These are phyloP conservation scores for Pyrochroa serraticornis DNA, from an alignment of 2,888 invertebrate genomes.

Conservation along the genomic window DNA sequence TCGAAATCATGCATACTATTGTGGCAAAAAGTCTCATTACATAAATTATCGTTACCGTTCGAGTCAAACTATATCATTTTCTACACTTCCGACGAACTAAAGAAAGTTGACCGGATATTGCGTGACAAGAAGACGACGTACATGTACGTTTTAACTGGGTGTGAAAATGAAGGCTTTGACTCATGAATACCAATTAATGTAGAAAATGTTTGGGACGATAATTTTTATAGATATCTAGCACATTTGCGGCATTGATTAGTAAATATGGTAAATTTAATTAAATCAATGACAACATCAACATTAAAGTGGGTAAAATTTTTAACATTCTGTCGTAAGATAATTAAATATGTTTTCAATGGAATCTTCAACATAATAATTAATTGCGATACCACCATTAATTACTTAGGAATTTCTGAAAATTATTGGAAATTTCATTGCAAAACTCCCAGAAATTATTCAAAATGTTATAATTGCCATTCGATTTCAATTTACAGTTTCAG, in stretches of 20 bases:
- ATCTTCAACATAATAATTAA: too few relatives aligned
- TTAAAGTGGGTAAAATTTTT: not conserved
- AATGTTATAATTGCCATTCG: too few relatives aligned
- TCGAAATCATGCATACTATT: too few relatives aligned
- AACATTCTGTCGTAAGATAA: too few relatives aligned
- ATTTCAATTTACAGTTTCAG: too few relatives aligned
- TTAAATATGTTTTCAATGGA: too few relatives aligned
- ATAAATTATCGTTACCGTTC: too few relatives aligned
- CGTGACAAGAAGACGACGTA: conserved; percentile 19
- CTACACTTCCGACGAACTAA: conserved; percentile 17
- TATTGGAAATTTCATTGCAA: too few relatives aligned
- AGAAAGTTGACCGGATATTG: conserved; percentile 27
- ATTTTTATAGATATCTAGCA: conserved; percentile 15
- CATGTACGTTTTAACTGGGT: conserved; percentile 20
- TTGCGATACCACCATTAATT: too few relatives aligned
- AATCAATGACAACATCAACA: conserved; percentile 13
- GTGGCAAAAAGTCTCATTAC: too few relatives aligned
- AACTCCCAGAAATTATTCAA: too few relatives aligned
- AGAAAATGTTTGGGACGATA: conserved; percentile 23
- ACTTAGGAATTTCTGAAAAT: too few relatives aligned
- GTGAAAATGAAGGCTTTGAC: conserved; percentile 29
- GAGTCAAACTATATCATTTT: conserved; percentile 3
- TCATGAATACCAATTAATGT: conserved; percentile 25
- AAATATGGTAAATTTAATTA: not conserved
- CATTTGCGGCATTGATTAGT: conserved; percentile 11